Percentiles rank a stretch among this genome's conserved stretches.
These are phyloP conservation scores for Accipiter cooperii DNA, from an alignment of 2,113 vertebrate genomes.

Conservation along the genomic window DNA sequence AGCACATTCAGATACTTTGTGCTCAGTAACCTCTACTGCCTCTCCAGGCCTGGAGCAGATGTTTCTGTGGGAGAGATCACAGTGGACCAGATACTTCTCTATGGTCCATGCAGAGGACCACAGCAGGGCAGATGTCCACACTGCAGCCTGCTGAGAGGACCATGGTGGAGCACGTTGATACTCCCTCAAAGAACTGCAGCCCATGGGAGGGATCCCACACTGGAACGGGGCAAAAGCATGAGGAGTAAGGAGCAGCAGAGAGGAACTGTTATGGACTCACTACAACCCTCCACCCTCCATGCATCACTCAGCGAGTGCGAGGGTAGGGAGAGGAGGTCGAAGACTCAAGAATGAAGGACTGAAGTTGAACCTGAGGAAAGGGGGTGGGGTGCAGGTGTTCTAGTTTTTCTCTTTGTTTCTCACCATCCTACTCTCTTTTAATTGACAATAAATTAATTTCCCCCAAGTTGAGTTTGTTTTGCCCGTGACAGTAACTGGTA, in stretches of 20 bases:
- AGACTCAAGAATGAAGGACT: background rate
- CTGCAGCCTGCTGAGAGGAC: background rate
- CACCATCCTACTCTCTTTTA: background rate
- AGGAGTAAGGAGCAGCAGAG: background rate
- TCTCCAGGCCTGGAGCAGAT: background rate
- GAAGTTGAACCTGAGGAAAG: background rate
- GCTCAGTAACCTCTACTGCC: background rate
- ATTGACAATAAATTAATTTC: background rate
- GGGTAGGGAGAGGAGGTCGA: background rate
- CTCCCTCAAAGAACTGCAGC: background rate
- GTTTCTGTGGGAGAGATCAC: background rate
- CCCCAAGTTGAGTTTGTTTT: background rate
- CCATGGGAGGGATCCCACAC: background rate
- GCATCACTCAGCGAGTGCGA: background rate
- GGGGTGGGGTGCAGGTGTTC: background rate
- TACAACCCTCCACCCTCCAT: background rate
- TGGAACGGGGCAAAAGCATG: background rate
- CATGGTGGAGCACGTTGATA: background rate
- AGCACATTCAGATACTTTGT: background rate
- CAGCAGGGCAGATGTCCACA: background rate
- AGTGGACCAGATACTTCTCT: background rate
- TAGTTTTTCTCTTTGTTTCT: background rate
- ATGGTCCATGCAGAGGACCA: fast-evolving
- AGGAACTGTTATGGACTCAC: background rate
- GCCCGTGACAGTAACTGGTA: background rate